Evolutionary conservation across 2,888 invertebrate genomes (phyloP), one percentile per base, ranked within the genome.

Genomic region (Autographa pulchrina): DNA sequence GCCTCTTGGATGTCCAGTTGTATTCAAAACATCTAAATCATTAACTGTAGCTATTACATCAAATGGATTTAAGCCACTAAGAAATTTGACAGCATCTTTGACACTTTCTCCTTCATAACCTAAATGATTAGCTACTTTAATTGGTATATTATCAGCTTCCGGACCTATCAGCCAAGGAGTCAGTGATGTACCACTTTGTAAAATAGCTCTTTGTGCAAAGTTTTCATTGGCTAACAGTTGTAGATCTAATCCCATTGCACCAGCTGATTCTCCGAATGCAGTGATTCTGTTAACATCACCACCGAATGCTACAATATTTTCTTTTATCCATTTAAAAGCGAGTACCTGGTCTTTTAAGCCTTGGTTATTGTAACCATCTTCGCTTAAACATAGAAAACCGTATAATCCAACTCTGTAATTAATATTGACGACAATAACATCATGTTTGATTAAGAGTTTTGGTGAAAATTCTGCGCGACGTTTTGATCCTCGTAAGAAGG

Each of bases 331-430:
- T 65, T 20, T 63, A 0, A 80, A 11, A 14, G 78, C 80, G 14
- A 78, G 2, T 8, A 48, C n/a, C 43, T 81, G 81, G 25, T 80
- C 80, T 69, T 78, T 81, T 1, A 80, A 3, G 0, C 68, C 75
- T 61, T 80, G 82, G 16, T 81, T 80, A 11, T 18, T 75, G 63
- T 69, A 74, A 8, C 69, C 64, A 0, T 69, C 61, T 18, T 63
- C 31, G 0, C 59, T 65, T 0, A 72, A 6, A 35, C 80, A 80
- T 0, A 81, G 64, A 9, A 75, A 48, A 0, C 80, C 80, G 2
- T 75, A 80, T 0, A 74, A 68, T 0, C 80, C 78, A 14, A 81
- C 8, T 63, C 80, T 70, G 48, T 81, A 80, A 25, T 81, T 70
- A 6, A 81, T 9, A 2, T 72, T 59, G n/a, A 78, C 82, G 1